phyloP scores from a whole-genome alignment of 2,888 invertebrate genomes.

The Nomada ruficornis region DNA sequence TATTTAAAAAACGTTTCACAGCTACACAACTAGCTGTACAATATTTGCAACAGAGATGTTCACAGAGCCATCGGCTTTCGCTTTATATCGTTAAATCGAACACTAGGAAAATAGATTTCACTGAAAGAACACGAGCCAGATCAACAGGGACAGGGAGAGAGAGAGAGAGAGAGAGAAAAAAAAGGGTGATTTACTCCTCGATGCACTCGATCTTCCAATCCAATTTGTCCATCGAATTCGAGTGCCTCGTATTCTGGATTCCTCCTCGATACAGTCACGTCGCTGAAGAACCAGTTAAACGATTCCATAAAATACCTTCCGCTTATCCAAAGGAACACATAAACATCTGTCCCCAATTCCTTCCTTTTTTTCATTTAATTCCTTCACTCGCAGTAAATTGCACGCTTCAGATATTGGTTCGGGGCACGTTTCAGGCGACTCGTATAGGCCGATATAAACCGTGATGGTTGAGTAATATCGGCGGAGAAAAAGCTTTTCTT shows the following conservation, averaged over 20 bases:
- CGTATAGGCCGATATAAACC: slow-evolving; percentile 46
- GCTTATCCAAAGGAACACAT: background rate
- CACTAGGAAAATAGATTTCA: too few relatives aligned
- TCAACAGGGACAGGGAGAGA: background rate
- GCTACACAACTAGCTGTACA: too few relatives aligned
- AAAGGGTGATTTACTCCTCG: background rate
- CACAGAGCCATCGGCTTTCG: background rate
- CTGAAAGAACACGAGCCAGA: background rate
- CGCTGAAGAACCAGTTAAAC: slow-evolving; percentile 2
- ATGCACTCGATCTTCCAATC: slow-evolving; percentile 10
- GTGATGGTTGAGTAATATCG: slow-evolving; percentile 39
- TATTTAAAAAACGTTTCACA: too few relatives aligned
- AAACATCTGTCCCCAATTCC: background rate
- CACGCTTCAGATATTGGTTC: background rate
- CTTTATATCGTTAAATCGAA: background rate
- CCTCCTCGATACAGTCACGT: background rate
- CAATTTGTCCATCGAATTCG: slow-evolving; percentile 8
- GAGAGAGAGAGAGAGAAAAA: background rate
- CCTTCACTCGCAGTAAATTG: background rate
- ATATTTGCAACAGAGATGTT: too few relatives aligned
- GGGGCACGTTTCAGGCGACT: slow-evolving; percentile 24
- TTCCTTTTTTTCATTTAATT: background rate
- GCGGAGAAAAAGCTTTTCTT: slow-evolving; percentile 36
- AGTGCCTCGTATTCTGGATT: background rate
- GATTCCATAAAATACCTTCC: background rate